Evolutionary conservation across 2,888 invertebrate species (phyloP).

Genomic region (Hoplodrina blanda): DNA sequence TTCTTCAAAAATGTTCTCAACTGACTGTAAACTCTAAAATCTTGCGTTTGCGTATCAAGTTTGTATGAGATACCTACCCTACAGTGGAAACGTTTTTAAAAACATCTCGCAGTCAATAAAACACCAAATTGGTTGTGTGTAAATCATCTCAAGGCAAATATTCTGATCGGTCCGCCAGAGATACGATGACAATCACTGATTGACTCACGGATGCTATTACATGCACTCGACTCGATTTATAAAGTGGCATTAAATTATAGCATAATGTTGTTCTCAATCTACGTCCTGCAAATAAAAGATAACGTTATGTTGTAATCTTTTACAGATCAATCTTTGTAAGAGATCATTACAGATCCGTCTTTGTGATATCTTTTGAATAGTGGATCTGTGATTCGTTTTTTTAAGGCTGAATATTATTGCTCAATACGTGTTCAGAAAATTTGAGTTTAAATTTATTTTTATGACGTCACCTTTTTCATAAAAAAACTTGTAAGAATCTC

Average conservation of each 20-base stretch:
- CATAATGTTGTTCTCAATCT: constrained; percentile 20
- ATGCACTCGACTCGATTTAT: constrained; percentile 41
- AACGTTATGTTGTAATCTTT: constrained; percentile 8
- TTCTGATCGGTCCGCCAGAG: constrained; percentile 24
- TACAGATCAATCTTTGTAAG: constrained; percentile 17
- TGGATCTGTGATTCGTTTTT: neutral
- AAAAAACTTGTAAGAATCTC: neutral
- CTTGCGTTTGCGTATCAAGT: no score
- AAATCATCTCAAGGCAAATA: constrained; percentile 32
- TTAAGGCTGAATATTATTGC: no score
- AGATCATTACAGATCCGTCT: neutral
- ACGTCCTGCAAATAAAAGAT: constrained; percentile 30
- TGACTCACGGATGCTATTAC: constrained; percentile 44
- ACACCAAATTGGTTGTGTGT: neutral
- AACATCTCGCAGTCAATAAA: neutral
- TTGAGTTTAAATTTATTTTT: constrained; percentile 11
- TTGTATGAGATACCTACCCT: no score
- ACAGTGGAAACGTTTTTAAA: no score
- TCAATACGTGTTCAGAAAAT: neutral
- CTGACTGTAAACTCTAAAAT: no score
- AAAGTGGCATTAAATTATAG: constrained; percentile 47
- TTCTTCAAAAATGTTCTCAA: no score
- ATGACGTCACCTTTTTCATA: neutral
- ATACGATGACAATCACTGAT: constrained; percentile 42
- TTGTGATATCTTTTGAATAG: neutral